A percentile compares a stretch with the other conserved stretches of the same genome.
These are phyloP conservation scores for Gila orcuttii DNA, from an alignment of 2,113 vertebrate species.

Conservation along the genomic window DNA sequence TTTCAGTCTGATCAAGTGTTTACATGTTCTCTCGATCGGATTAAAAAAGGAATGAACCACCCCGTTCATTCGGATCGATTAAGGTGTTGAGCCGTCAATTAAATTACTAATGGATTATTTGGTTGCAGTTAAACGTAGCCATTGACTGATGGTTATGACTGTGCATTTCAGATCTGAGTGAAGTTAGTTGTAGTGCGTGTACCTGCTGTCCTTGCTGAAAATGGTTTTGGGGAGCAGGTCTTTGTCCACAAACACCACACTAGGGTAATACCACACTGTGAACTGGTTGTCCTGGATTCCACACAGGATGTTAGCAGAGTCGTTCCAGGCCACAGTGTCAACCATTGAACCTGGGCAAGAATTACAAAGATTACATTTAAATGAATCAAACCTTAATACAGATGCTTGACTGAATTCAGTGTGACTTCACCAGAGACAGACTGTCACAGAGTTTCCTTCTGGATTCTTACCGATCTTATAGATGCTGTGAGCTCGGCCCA, in stretches of 20 bases:
- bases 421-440: neutral
- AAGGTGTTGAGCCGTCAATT: too few relatives aligned
- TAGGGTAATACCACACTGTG: constrained; percentile 93
- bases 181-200: constrained; percentile 2
- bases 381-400: neutral
- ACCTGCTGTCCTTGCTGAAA: constrained; percentile 89
- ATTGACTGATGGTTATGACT: too few relatives aligned
- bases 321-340: constrained; percentile 91
- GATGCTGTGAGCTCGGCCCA: constrained; percentile 87
- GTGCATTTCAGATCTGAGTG: too few relatives aligned
- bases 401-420: neutral
- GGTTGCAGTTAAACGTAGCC: too few relatives aligned
- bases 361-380: neutral
- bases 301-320: constrained; percentile 89
- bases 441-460: too few relatives aligned
- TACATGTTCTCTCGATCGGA: too few relatives aligned
- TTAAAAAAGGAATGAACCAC: too few relatives aligned
- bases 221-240: constrained; percentile 90
- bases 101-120: too few relatives aligned
- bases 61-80: too few relatives aligned
- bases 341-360: constrained; percentile 86
- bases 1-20: too few relatives aligned
- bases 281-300: constrained; percentile 88
- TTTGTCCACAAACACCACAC: constrained; percentile 87
- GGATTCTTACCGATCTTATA: constrained; percentile 87